A percentile compares a stretch with the other conserved stretches of the same genome.
Conservation (phyloP, 30 jellyfish, hydroid and myxozoan species). For the Cassiopea xamachana region DNA sequence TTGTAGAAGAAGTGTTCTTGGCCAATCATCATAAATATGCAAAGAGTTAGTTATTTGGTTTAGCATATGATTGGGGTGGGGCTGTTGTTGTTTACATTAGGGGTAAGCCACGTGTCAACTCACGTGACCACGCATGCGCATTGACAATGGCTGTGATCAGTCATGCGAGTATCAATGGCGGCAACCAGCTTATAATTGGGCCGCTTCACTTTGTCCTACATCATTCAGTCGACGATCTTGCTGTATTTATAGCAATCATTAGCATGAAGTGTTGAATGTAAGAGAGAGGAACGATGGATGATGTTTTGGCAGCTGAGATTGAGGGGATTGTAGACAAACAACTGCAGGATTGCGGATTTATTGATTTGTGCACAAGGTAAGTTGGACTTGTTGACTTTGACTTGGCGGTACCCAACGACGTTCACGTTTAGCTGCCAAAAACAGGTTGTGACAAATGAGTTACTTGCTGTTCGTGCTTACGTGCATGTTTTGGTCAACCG, state of each 20-base stretch:
- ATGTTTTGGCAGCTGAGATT: constrained; percentile 55
- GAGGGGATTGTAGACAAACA: constrained; percentile 82
- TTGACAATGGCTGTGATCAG: not conserved
- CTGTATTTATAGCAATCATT: not conserved
- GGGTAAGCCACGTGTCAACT: constrained; percentile 3
- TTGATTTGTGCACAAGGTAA: constrained; percentile 84
- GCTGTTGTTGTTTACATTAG: not conserved
- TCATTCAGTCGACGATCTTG: not conserved
- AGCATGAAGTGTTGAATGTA: constrained; percentile 13
- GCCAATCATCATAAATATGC: not conserved
- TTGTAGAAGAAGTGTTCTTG: no score
- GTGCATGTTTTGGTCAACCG: no score
- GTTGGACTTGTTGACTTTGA: not conserved
- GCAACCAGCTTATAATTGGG: not conserved
- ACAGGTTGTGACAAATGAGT: no score
- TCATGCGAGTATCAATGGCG: constrained; percentile 52
- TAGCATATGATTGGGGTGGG: not conserved
- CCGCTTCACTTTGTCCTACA: no score
- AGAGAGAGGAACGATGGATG: constrained; percentile 36
- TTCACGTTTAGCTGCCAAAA: no score
- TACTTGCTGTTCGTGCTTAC: no score
- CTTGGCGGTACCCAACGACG: no score
- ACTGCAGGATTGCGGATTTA: constrained; percentile 75
- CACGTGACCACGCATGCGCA: constrained; percentile 23
- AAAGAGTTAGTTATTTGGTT: not conserved